These are phyloP conservation scores for Psettodes erumei DNA, from an alignment of 2,113 vertebrate genomes.

Conservation along the genomic window DNA sequence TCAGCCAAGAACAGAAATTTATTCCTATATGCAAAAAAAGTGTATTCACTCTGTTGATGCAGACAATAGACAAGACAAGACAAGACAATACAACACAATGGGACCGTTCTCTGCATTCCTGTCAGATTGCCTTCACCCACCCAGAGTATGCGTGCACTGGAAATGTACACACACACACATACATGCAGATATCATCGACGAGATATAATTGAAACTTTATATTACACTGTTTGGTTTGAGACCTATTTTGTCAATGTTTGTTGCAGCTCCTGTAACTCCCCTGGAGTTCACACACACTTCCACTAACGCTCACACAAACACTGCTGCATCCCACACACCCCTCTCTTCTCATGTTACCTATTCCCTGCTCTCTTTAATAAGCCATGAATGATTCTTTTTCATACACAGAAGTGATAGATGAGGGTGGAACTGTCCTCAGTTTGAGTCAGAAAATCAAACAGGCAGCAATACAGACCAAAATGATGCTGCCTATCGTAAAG, in stretches of 20 bases:
- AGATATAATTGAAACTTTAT: neutral
- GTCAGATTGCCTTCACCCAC: conserved; percentile 14
- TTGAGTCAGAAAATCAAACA: neutral
- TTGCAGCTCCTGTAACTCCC: neutral
- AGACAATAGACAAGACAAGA: too few species aligned
- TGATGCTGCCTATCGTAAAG: neutral
- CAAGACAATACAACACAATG: conserved; percentile 22
- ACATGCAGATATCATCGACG: neutral
- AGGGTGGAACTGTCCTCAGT: neutral
- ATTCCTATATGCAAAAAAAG: too few species aligned
- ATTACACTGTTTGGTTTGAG: neutral
- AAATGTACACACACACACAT: conserved; percentile 8
- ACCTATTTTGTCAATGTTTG: conserved; percentile 4
- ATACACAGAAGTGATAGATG: neutral
- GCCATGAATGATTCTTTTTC: neutral
- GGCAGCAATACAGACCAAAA: neutral
- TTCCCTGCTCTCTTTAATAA: neutral
- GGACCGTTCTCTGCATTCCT: neutral
- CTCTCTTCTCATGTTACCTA: conserved; percentile 16
- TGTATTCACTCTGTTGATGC: too few species aligned
- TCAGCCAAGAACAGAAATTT: too few species aligned
- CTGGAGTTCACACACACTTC: neutral
- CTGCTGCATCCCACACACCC: conserved; percentile 11
- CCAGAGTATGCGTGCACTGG: neutral
- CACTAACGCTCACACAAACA: neutral